Percentiles rank a stretch among this genome's conserved stretches.
Evolutionary conservation across 2,888 invertebrate species (phyloP).

Genomic region (Morpho achilles): DNA sequence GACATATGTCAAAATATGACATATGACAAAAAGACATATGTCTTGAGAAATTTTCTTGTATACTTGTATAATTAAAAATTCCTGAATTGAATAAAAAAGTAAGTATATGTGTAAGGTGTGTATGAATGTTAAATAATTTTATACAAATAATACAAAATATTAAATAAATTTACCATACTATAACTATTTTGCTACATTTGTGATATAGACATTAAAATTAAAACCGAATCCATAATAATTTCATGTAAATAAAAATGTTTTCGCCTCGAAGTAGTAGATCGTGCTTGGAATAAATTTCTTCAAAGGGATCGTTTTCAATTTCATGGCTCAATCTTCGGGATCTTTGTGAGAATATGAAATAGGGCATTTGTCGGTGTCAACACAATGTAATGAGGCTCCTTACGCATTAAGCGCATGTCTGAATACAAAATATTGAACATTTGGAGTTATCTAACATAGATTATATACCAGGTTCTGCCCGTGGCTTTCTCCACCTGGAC

Average conservation of each 20-base stretch:
- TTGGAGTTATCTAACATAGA: not conserved
- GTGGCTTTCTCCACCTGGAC: no score
- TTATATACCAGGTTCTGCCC: not conserved
- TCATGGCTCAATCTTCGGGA: constrained; percentile 78
- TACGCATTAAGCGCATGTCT: constrained; percentile 65
- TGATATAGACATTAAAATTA: constrained; percentile 33
- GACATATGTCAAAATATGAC: no score
- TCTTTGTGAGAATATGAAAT: constrained; percentile 76
- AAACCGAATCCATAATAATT: constrained; percentile 70
- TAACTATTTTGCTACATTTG: no score
- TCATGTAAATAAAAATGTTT: constrained; percentile 78
- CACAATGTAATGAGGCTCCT: constrained; percentile 72
- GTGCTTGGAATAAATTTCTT: constrained; percentile 78
- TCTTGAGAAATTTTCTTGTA: no score
- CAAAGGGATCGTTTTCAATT: constrained; percentile 78
- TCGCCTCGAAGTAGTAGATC: constrained; percentile 71
- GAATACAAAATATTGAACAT: constrained; percentile 38
- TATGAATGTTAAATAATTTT: no score
- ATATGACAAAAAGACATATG: no score
- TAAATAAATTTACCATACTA: no score
- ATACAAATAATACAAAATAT: no score
- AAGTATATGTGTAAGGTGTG: no score
- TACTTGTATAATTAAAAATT: no score
- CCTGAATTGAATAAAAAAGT: no score
- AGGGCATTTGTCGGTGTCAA: constrained; percentile 77